A percentile compares a stretch with the other conserved stretches of the same genome.
Conservation (phyloP, 2,888 invertebrate species). For the Germaria angustata region DNA sequence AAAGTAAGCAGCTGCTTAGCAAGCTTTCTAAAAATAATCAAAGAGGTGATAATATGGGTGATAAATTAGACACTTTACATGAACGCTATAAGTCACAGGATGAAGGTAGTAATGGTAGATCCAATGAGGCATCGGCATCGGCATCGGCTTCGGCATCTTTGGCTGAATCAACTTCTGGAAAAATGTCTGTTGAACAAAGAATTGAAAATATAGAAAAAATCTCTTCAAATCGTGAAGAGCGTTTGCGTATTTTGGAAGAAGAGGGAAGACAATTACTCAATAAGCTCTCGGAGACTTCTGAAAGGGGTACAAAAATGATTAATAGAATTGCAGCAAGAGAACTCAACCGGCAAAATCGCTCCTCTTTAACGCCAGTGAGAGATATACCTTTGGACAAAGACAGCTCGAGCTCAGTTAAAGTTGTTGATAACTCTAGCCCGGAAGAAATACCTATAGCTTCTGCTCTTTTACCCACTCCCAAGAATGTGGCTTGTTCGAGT, state of each 20-base stretch:
- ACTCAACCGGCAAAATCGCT: slow-evolving; percentile 70
- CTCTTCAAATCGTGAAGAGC: slow-evolving; percentile 74
- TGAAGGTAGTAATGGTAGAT: background rate
- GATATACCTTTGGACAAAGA: slow-evolving; percentile 62
- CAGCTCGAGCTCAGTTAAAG: slow-evolving; percentile 31
- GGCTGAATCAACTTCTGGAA: background rate
- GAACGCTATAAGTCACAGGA: slow-evolving; percentile 70
- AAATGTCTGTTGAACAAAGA: slow-evolving; percentile 72
- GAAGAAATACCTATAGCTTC: slow-evolving; percentile 12
- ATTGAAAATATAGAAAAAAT: slow-evolving; percentile 76
- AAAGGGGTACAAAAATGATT: slow-evolving; percentile 76
- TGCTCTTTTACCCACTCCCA: slow-evolving; percentile 68
- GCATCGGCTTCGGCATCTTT: background rate
- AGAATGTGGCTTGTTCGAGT: slow-evolving; percentile 72
- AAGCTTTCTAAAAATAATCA: slow-evolving; percentile 73
- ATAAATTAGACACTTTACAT: slow-evolving; percentile 75
- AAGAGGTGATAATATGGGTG: slow-evolving; percentile 72
- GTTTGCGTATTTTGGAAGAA: slow-evolving; percentile 84
- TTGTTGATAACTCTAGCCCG: background rate
- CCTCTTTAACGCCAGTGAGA: slow-evolving; percentile 49
- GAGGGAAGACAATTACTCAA: slow-evolving; percentile 87
- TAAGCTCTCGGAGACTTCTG: slow-evolving; percentile 75
- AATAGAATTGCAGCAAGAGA: slow-evolving; percentile 76
- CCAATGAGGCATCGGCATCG: background rate
- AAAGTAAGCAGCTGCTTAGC: slow-evolving; percentile 86